Evolutionary conservation across 2,888 invertebrate species (phyloP).

Genomic region (Cryptophagus acutangulus): DNA sequence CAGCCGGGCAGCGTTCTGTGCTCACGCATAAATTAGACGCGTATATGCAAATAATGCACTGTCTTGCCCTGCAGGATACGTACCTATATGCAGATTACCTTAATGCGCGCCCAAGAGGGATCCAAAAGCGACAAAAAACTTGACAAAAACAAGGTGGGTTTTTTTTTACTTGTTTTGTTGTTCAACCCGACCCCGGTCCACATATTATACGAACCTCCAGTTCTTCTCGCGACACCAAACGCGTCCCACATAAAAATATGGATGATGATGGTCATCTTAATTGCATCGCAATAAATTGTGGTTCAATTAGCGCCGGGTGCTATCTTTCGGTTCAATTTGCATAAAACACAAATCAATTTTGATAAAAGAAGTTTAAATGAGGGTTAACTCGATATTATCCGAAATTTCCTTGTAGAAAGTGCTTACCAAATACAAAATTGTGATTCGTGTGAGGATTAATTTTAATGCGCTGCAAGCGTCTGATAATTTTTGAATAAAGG

Average conservation of each 20-base stretch:
- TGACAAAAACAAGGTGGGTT: conserved; percentile 37
- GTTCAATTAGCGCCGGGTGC: conserved; percentile 29
- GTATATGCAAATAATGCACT: conserved; percentile 37
- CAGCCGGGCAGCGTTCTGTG: conserved; percentile 34
- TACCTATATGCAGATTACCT: conserved; percentile 29
- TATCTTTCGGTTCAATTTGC: conserved; percentile 32
- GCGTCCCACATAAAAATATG: conserved; percentile 10
- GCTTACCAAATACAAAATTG: too few species aligned
- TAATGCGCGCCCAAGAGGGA: conserved; percentile 31
- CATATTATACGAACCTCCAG: conserved; percentile 16
- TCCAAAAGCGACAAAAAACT: conserved; percentile 37
- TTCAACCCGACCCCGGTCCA: neutral
- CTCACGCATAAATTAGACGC: conserved; percentile 41
- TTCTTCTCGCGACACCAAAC: conserved; percentile 26
- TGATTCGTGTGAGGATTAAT: too few species aligned
- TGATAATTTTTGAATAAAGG: too few species aligned
- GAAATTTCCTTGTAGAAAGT: too few species aligned
- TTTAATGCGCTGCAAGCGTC: too few species aligned
- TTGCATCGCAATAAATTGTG: conserved; percentile 29
- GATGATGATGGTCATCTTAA: conserved; percentile 43
- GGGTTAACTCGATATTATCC: too few species aligned
- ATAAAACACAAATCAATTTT: conserved; percentile 36
- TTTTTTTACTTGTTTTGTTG: neutral
- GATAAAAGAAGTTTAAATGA: too few species aligned
- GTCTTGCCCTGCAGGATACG: conserved; percentile 38